Evolutionary conservation across 2,113 vertebrate species (phyloP), one percentile per base, ranked within the genome.

Genomic region (Hydrolagus affinis): DNA sequence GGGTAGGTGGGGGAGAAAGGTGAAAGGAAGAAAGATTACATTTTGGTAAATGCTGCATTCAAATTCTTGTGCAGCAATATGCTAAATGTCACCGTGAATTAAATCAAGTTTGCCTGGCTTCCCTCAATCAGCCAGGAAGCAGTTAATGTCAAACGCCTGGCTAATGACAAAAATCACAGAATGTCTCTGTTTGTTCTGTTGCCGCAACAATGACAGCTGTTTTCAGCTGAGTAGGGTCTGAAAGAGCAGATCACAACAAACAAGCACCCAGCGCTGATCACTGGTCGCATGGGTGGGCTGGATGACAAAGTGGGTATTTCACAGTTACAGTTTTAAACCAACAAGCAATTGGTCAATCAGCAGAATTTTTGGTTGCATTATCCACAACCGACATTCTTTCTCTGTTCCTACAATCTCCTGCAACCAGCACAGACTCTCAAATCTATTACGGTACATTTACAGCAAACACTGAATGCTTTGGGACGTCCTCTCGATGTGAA

Each of bases 21-120:
- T 2, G 0, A 88, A 91, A 87, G 89, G 0, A 83, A 87, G 8
- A 23, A 23, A 28, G 76, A 44, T 44, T 59, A 56, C 57, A 69
- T 86, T 1, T 30, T n/a, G 32, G 73, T 21, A 17, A 73, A 73
- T 28, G 28, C 8, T 28, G 30, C 44, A 75, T 19, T 56, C 17
- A 14, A 44, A 19, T 14, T 21, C 3, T 56, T 15, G 73, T 75
- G 73, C 32, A 75, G 30, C 14, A 32, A 75, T 44, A 8, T 75
- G 19, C 17, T 75, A 56, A 44, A 75, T 17, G 57, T 59, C 57
- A 62, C n/a, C 6, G 14, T 66, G 25, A 83, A 11, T 21, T 23
- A 83, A 68, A 10, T 17, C 60, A 32, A 83, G 12, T 9, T 32
- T 62, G 56, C 78, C 66, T 17, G 28, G 15, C 10, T 64, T 66